Base-by-base conservation (phyloP, 2,113 vertebrate genomes). In the Cynoglossus semilaevis region DNA sequence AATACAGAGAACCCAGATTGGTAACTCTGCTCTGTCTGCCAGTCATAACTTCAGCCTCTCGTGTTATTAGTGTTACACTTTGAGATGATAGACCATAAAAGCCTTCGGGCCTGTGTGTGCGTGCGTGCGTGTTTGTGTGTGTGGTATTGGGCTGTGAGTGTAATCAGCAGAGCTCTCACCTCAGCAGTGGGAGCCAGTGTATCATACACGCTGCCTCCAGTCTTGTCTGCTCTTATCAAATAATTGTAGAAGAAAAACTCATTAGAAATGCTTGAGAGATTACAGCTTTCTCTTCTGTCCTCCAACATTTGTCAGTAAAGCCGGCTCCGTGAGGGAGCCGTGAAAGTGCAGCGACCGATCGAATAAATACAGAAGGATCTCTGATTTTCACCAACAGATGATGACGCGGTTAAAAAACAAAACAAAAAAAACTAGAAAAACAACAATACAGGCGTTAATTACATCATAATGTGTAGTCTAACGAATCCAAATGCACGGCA, bases 251-350 rank as follows among this genome's bases (percentile, higher is more conserved):
- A 87, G 89, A 90, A 91, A 90, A 91, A 91, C 89, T 91, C 88
- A 92, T 92, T 91, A 91, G 90, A 90, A 91, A 91, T 91, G 89
- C 90, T 90, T 88, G 87, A 88, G 82, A 91, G 89, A 92, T 92
- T 92, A 88, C 52, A 54, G 78, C 78, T 81, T 87, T 89, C 87
- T 83, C 80, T 72, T 82, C 77, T 84, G 74, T 85, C 83, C 76
- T 79, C 84, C 79, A 79, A 89, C 82, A 81, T 89, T 90, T 84
- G 83, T 89, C 85, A 89, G 81, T 81, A 79, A 87, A 84, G 82
- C 22, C 22, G 19, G 79, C 80, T 84, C 77, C 64, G 34, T 82
- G 84, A 76, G 73, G 57, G 67, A 52, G 58, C 80, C 83, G 86
- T 87, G 85, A 83, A 87, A 87, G 84, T 75, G 58, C 71, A 67